Evolutionary conservation across 2,888 invertebrate species (phyloP).

Genomic region (Heteromurus nitidus): DNA sequence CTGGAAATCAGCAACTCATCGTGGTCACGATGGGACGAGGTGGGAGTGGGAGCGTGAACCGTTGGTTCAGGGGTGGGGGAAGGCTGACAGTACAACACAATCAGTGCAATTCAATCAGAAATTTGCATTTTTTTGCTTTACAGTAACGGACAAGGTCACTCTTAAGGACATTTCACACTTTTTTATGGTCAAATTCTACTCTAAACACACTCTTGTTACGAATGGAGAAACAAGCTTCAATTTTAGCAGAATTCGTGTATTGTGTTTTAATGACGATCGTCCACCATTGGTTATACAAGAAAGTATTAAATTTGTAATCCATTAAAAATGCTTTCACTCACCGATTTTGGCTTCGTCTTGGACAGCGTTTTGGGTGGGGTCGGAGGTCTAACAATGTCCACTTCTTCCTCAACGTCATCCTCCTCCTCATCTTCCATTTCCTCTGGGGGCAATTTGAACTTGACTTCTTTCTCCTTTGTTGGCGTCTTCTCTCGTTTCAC

Average conservation of each 20-base stretch:
- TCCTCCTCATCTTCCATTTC: conserved; percentile 74
- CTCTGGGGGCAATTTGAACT: conserved; percentile 68
- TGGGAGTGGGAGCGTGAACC: conserved; percentile 21
- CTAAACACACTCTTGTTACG: too few relatives aligned
- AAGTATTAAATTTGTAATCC: too few relatives aligned
- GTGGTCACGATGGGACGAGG: conserved; percentile 57
- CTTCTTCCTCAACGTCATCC: conserved; percentile 74
- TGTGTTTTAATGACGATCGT: too few relatives aligned
- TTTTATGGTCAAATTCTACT: too few relatives aligned
- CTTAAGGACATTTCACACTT: too few relatives aligned
- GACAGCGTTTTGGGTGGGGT: conserved; percentile 75
- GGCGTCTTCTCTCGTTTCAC: conserved; percentile 28
- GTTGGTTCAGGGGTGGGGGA: conserved; percentile 45
- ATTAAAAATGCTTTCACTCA: too few relatives aligned
- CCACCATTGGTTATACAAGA: too few relatives aligned
- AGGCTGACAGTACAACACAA: conserved; percentile 43
- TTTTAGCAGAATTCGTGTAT: too few relatives aligned
- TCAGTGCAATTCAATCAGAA: too few relatives aligned
- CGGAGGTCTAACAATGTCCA: conserved; percentile 75
- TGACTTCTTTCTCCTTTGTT: conserved; percentile 66
- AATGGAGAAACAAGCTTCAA: too few relatives aligned
- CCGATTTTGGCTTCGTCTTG: conserved; percentile 68
- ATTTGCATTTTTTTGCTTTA: too few relatives aligned
- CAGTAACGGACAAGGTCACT: too few relatives aligned
- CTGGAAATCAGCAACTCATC: conserved; percentile 58